These are phyloP conservation scores for Notodonta ziczac DNA, from an alignment of 2,888 invertebrate species.

Conservation along the genomic window DNA sequence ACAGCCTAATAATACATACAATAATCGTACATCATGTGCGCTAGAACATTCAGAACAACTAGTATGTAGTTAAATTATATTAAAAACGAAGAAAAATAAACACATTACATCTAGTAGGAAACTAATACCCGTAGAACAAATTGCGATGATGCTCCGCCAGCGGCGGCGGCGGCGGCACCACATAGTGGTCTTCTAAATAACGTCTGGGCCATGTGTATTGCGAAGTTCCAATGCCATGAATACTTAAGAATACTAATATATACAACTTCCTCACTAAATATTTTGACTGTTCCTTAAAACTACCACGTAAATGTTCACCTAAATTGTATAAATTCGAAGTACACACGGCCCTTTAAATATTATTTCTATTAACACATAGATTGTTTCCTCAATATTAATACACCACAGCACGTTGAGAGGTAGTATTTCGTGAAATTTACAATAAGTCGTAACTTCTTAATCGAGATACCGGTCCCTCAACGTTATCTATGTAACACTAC, in stretches of 20 bases:
- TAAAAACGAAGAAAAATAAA: constrained; percentile 73
- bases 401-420: constrained; percentile 38
- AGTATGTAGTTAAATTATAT: constrained; percentile 56
- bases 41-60: constrained; percentile 67
- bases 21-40: constrained; percentile 67
- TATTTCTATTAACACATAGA: constrained; percentile 46
- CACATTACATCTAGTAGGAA: constrained; percentile 81
- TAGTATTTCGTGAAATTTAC: constrained; percentile 36
- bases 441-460: constrained; percentile 37
- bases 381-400: constrained; percentile 33
- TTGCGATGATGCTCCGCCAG: constrained; percentile 66
- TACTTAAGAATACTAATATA: constrained; percentile 53
- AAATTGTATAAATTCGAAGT: constrained; percentile 45
- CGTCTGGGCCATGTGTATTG: constrained; percentile 55
- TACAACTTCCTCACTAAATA: constrained; percentile 60
- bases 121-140: constrained; percentile 85
- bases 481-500: constrained; percentile 37
- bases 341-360: constrained; percentile 50
- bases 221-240: constrained; percentile 74
- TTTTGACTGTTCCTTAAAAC: constrained; percentile 55
- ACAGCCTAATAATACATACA: constrained; percentile 65
- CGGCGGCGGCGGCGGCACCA: constrained; percentile 32
- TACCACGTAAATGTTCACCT: constrained; percentile 48
- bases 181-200: constrained; percentile 29
- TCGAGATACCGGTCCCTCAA: constrained; percentile 32